Evolutionary conservation across 2,888 invertebrate genomes (phyloP), one percentile per base, ranked within the genome.

Genomic region (Cephonodes hylas): DNA sequence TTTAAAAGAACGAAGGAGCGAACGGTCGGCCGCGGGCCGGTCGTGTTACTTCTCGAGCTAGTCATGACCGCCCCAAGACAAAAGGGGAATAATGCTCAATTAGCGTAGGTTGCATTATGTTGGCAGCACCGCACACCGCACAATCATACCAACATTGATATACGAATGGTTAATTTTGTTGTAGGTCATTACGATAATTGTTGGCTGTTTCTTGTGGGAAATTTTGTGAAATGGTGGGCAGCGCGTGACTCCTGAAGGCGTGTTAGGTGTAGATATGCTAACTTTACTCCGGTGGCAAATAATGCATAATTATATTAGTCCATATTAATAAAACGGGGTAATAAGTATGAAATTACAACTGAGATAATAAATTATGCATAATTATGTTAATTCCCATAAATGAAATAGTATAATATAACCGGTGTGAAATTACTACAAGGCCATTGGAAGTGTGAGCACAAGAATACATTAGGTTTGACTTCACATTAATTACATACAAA

Each of bases 41-140:
- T 71, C 73, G 70, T 73, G 72, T 62, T 45, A 20, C 27, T 31
- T 56, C 44, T 25, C 45, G 42, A 62, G 62, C 62, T 64, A 71
- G 69, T 70, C 74, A 73, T 72, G 74, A 74, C 63, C 63, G 74
- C 74, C 74, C 34, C 68, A 59, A 73, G 74, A 74, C 70, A 74
- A 66, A 68, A 63, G 66, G 61, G 23, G 46, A 64, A 63, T 64
- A 38, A 45, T 61, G 61, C 64, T 60, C 67, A 68, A 68, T 68
- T 68, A 68, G 62, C 57, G 34, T 56, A 57, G 61, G 53, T 61
- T 58, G 34, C 45, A 38, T 42, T 38, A 60, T 53, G 60, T 53
- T 48, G 53, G 60, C 48, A 60, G 60, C 60, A 48, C 38, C 10
- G 42, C n/a, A 42, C 25, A 53, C 48, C 31, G 53, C 53, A 53